A percentile compares a stretch with the other conserved stretches of the same genome.
Conservation (phyloP, 2,797 vertebrate species). For the Chanos chanos region DNA sequence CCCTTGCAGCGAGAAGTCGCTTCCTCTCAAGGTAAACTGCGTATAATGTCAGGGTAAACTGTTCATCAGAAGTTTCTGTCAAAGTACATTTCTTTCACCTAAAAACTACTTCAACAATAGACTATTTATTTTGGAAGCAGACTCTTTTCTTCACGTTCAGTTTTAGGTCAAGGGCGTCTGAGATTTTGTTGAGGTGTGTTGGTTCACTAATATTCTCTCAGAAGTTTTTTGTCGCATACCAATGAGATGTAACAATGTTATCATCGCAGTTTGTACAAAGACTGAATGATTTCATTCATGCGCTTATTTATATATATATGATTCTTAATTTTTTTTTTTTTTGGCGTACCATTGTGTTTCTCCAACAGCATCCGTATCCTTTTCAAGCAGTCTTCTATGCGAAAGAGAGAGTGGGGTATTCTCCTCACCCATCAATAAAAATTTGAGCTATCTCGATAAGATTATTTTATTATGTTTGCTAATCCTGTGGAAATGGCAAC, state of each 20-base stretch:
- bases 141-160: too few relatives aligned
- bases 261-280: too few relatives aligned
- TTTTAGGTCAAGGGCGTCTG: too few relatives aligned
- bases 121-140: too few relatives aligned
- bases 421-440: slow-evolving; percentile 26
- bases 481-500: slow-evolving; percentile 37
- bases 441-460: slow-evolving; percentile 46
- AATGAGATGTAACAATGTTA: too few relatives aligned
- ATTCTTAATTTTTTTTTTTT: not conserved
- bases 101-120: too few relatives aligned
- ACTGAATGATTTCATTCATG: too few relatives aligned
- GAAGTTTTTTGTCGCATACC: too few relatives aligned
- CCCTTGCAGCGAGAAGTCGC: slow-evolving; percentile 86
- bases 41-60: not conserved
- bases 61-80: not conserved
- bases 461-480: slow-evolving; percentile 53
- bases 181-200: too few relatives aligned
- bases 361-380: slow-evolving; percentile 7
- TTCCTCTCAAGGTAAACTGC: slow-evolving; percentile 93
- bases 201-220: too few relatives aligned
- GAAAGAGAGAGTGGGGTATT: slow-evolving; percentile 6
- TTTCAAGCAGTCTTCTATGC: not conserved
- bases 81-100: not conserved
- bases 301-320: not conserved
- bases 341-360: slow-evolving; percentile 7